phyloP scores from a whole-genome alignment of 1,140 invertebrate genomes.

The Formica selysi region DNA sequence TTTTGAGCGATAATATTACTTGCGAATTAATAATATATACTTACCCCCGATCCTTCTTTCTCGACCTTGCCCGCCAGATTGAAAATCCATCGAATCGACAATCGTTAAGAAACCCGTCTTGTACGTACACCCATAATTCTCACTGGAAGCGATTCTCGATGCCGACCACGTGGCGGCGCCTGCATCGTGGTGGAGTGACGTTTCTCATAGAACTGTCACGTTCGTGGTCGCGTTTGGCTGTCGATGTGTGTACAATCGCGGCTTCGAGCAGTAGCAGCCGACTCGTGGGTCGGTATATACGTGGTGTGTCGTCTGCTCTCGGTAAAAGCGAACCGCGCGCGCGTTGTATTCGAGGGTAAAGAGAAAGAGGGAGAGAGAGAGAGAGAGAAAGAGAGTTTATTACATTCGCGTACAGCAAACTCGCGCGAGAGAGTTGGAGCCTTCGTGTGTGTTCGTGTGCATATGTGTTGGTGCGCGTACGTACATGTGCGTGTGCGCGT shows the following conservation, averaged over 20 bases:
- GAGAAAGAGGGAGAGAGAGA: no score
- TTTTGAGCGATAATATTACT: no score
- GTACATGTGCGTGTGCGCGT: neutral
- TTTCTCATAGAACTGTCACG: constrained; percentile 43
- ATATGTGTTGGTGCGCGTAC: neutral
- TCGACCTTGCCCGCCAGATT: neutral
- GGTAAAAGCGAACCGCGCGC: constrained; percentile 29
- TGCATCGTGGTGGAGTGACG: constrained; percentile 39
- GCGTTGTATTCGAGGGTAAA: constrained; percentile 3
- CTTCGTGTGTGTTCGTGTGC: neutral
- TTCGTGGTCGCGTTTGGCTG: constrained; percentile 17
- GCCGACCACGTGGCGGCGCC: constrained; percentile 57
- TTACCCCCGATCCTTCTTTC: neutral
- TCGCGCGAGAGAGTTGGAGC: neutral
- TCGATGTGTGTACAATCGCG: constrained; percentile 16
- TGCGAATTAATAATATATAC: neutral
- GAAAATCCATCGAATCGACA: neutral
- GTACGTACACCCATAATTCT: no score
- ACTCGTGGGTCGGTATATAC: constrained; percentile 72
- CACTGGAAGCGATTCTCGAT: neutral
- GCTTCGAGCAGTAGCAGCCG: constrained; percentile 75
- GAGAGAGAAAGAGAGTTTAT: constrained; percentile 11
- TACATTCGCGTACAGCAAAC: constrained; percentile 9
- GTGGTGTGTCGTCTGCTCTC: constrained; percentile 25
- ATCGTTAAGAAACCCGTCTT: neutral